Evolutionary conservation across 1,140 invertebrate genomes (phyloP).

Genomic region (Macrostomum lignano): DNA sequence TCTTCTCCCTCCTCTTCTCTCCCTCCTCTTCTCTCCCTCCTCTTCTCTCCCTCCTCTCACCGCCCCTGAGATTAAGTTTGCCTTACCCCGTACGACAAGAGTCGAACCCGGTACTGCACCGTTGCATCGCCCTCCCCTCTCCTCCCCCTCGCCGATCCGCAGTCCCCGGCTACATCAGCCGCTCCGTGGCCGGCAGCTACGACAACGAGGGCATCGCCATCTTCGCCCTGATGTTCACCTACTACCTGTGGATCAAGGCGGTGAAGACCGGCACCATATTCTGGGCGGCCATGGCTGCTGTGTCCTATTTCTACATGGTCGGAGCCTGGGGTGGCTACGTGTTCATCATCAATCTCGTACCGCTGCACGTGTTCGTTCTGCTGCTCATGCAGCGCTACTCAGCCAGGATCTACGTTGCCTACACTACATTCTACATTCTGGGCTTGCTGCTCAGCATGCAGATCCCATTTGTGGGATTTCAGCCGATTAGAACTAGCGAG

Average conservation of each 20-base stretch:
- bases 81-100: no score
- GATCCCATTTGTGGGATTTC: constrained; percentile 96
- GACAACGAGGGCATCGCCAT: constrained; percentile 99
- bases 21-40: no score
- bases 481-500: constrained; percentile 93
- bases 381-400: constrained; percentile 42
- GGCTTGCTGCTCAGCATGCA: constrained; percentile 90
- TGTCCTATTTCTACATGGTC: constrained; percentile 99
- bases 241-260: constrained; percentile 81
- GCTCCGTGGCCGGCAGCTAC: constrained; percentile 96
- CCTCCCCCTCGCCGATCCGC: constrained; percentile 11
- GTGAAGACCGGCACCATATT: constrained; percentile 86
- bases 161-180: constrained; percentile 87
- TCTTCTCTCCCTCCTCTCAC: no score
- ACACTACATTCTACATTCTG: constrained; percentile 67
- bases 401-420: constrained; percentile 60
- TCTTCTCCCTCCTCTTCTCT: no score
- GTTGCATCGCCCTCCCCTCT: no score
- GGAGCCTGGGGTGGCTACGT: constrained; percentile 99
- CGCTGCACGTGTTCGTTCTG: constrained; percentile 76
- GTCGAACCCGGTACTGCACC: no score
- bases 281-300: constrained; percentile 64
- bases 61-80: no score
- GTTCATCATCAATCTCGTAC: constrained; percentile 96
- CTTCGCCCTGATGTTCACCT: constrained; percentile 94